Evolutionary conservation across 1,140 invertebrate species (phyloP), one percentile per base, ranked within the genome.

Genomic region (Microplitis mediator): DNA sequence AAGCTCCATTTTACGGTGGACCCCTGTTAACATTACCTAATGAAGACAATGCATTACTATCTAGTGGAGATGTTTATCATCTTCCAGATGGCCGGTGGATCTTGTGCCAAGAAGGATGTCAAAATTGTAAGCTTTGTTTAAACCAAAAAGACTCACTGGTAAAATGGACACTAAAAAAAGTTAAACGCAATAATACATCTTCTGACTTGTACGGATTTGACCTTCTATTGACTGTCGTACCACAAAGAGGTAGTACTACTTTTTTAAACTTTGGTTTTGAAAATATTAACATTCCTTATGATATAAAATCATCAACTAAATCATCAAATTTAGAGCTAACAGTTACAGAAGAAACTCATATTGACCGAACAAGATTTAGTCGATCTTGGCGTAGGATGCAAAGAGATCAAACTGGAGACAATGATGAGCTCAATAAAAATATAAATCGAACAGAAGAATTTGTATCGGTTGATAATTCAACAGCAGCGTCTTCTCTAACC

Each of bases 101-200:
- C n/a, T 62, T 84, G 0, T 84, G 83, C 50, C 76, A 84, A 52
- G 77, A 85, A 13, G 75, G 75, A 11, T 85, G 83, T 67, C n/a
- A 65, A 11, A 74, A 80, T 6, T 85, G 83, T 64, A 74, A 78
- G 16, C 69, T 39, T 4, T 81, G 80, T 60, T 11, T 23, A 9
- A 39, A 74, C 11, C 45, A 75, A 56, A 52, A 70, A 74, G 39
- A 76, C 75, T 61, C 73, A 5, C 51, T 36, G 4, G 70, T 79
- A 31, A 78, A 78, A 52, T 81, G 80, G 80, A 45, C 64, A 4
- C 68, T 81, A 2, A 75, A 58, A 23, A 75, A 74, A 62, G 45
- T 80, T 16, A 80, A 75, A 61, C 77, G 67, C 23, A 23, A 23
- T 16, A 11, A n/a, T 14, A 54, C 52, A 45, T 45, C 23, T 13